Evolutionary conservation across 2,888 invertebrate genomes (phyloP).

Genomic region (Mimumesa dahlbomi): DNA sequence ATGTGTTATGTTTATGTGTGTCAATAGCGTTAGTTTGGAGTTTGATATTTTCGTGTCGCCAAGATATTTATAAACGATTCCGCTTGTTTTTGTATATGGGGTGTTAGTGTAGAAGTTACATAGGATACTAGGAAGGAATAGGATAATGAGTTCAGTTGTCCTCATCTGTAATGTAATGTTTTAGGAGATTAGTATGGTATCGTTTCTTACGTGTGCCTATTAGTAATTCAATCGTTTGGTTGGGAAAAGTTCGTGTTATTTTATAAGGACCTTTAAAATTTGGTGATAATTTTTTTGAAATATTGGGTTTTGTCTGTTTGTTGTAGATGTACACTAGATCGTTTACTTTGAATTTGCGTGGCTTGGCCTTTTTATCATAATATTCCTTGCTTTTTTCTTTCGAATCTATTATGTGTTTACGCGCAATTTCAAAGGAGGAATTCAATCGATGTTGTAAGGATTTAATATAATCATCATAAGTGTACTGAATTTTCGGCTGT

Average conservation of each 20-base stretch:
- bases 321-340: conserved; percentile 5
- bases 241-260: not conserved
- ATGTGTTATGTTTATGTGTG: conserved; percentile 9
- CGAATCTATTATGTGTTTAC: not conserved
- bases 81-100: not conserved
- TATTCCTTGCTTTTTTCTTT: too few relatives aligned
- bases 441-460: conserved; percentile 12
- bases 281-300: conserved; percentile 3
- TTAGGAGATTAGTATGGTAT: conserved; percentile 15
- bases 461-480: conserved; percentile 8
- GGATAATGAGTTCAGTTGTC: not conserved
- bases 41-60: not conserved
- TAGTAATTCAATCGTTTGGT: too few relatives aligned
- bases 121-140: not conserved
- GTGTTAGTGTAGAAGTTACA: not conserved
- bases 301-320: not conserved
- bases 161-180: too few relatives aligned
- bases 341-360: not conserved
- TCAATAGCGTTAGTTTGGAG: not conserved
- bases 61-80: too few relatives aligned
- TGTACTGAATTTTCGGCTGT: not conserved
- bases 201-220: conserved; percentile 1
- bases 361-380: conserved; percentile 6
- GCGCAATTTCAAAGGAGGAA: conserved; percentile 13
- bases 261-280: conserved; percentile 13